These are phyloP conservation scores for Poecile atricapillus DNA, from an alignment of 2,113 vertebrate genomes.

Conservation along the genomic window DNA sequence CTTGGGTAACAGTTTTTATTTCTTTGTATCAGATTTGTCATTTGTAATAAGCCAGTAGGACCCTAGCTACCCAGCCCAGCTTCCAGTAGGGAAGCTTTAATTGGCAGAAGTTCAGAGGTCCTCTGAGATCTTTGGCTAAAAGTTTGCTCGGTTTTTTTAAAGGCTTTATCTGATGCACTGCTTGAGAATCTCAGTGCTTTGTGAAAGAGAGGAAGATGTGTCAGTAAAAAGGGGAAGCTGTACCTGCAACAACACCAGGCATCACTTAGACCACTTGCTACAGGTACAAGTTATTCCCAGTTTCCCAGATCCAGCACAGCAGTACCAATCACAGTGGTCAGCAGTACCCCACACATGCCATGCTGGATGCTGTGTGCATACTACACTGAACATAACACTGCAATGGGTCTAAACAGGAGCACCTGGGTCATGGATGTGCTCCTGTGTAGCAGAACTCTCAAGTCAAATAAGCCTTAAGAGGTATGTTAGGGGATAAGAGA, in stretches of 20 bases:
- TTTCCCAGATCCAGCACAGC: not conserved
- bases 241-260: not conserved
- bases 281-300: not conserved
- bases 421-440: not conserved
- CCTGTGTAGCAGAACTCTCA: not conserved
- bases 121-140: not conserved
- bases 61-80: not conserved
- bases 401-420: not conserved
- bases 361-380: not conserved
- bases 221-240: not conserved
- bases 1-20: not conserved
- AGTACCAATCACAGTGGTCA: not conserved
- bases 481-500: not conserved
- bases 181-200: not conserved
- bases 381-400: not conserved
- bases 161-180: not conserved
- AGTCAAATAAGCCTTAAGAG: not conserved
- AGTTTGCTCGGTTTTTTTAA: not conserved
- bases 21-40: not conserved
- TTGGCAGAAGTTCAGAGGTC: not conserved
- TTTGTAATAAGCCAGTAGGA: not conserved
- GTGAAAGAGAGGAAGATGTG: not conserved
- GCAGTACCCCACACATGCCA: not conserved
- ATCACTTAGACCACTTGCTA: not conserved
- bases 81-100: not conserved